A percentile compares a stretch with the other conserved stretches of the same genome.
These are phyloP conservation scores for Hydrochoerus hydrochaeris DNA, from an alignment of 2,113 vertebrate species.

Conservation along the genomic window DNA sequence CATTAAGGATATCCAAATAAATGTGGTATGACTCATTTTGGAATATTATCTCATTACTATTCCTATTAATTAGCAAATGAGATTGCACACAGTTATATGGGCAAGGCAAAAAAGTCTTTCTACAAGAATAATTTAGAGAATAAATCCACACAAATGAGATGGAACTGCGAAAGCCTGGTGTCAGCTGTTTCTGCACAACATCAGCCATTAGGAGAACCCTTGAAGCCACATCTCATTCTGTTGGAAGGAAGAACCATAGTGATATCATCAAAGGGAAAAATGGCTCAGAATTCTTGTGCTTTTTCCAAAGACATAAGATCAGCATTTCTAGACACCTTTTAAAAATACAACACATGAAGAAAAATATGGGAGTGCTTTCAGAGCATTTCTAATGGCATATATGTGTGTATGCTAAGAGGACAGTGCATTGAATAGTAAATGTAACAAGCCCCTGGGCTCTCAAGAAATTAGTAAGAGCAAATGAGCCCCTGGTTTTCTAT, in stretches of 20 bases:
- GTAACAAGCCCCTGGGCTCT: not conserved
- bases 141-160: not conserved
- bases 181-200: not conserved
- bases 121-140: not conserved
- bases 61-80: slow-evolving; percentile 29
- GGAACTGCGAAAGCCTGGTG: no score
- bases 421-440: not conserved
- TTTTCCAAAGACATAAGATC: not conserved
- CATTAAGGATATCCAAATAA: not conserved
- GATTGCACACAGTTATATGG: not conserved
- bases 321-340: not conserved
- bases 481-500: slow-evolving; percentile 3
- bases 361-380: not conserved
- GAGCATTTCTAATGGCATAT: not conserved
- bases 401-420: not conserved
- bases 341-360: not conserved
- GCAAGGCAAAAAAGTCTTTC: not conserved
- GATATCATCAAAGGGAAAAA: not conserved
- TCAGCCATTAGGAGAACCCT: not conserved
- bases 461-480: not conserved
- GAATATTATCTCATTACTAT: slow-evolving; percentile 3
- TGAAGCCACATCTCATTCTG: rapidly evolving
- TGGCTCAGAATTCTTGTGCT: not conserved
- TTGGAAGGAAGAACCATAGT: not conserved
- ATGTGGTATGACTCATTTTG: not conserved